phyloP scores from a whole-genome alignment of 2,113 vertebrate species.

The Hyperopisus bebe region DNA sequence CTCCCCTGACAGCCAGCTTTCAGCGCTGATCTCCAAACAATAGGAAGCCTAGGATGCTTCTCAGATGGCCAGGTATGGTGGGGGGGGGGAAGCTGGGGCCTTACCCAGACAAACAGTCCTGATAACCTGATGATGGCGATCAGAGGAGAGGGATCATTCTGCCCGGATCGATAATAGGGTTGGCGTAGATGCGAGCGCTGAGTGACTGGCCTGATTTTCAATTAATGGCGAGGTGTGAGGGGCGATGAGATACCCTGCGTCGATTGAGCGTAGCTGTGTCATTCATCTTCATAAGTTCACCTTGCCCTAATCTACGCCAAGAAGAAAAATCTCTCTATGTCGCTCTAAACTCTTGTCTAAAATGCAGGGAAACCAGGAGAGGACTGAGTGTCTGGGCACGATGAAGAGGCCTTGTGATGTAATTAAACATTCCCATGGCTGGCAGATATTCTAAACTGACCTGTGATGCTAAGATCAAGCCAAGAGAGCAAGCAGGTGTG shows the following conservation, averaged over 20 bases:
- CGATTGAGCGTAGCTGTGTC: neutral
- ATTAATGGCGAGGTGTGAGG: neutral
- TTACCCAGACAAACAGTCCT: slow-evolving; percentile 31
- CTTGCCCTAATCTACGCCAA: neutral
- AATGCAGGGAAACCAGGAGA: neutral
- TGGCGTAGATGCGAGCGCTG: neutral
- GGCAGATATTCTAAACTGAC: neutral
- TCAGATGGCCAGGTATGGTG: neutral
- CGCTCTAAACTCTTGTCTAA: neutral
- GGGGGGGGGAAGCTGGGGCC: slow-evolving; percentile 10
- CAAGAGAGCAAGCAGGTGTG: neutral
- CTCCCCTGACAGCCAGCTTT: slow-evolving; percentile 1
- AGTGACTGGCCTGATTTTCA: neutral
- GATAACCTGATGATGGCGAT: slow-evolving; percentile 36
- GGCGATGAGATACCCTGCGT: neutral
- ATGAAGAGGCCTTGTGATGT: neutral
- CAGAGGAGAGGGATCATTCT: slow-evolving; percentile 29
- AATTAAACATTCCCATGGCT: neutral
- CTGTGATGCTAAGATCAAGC: neutral
- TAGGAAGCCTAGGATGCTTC: neutral
- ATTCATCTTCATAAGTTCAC: neutral
- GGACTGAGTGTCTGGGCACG: neutral
- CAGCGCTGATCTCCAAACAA: neutral
- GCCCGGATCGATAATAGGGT: neutral
- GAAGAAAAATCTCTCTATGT: neutral